phyloP scores from a whole-genome alignment of 2,797 vertebrate genomes.

The Ctenosaura bakeri region DNA sequence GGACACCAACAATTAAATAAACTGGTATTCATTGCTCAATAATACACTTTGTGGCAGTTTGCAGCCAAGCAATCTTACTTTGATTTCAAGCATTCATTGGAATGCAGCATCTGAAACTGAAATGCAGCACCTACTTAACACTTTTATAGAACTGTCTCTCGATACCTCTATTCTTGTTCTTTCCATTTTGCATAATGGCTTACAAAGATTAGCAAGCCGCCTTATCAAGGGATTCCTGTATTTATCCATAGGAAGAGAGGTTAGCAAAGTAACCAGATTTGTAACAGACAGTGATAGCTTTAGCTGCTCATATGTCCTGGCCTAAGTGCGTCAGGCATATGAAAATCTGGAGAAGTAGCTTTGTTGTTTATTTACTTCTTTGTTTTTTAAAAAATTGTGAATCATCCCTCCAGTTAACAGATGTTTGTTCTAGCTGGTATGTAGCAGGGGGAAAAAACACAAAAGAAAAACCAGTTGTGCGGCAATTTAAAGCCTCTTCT shows the following conservation, averaged over 20 bases:
- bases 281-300: neutral
- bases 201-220: neutral
- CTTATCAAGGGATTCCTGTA: neutral
- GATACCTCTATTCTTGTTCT: neutral
- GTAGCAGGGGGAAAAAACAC: neutral
- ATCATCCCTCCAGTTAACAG: neutral
- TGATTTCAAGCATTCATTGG: neutral
- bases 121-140: neutral
- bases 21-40: neutral
- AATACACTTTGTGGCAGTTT: neutral
- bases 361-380: neutral
- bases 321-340: neutral
- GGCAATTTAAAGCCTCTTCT: neutral
- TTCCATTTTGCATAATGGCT: neutral
- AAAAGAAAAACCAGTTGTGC: neutral
- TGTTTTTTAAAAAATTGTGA: neutral
- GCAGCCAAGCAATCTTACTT: neutral
- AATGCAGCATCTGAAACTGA: neutral
- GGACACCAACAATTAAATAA: neutral
- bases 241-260: neutral
- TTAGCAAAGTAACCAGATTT: neutral
- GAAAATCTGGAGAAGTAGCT: neutral
- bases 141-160: neutral
- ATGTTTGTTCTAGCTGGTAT: neutral
- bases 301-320: neutral